phyloP scores from a whole-genome alignment of 2,113 vertebrate species.

The Ammodytes dubius region DNA sequence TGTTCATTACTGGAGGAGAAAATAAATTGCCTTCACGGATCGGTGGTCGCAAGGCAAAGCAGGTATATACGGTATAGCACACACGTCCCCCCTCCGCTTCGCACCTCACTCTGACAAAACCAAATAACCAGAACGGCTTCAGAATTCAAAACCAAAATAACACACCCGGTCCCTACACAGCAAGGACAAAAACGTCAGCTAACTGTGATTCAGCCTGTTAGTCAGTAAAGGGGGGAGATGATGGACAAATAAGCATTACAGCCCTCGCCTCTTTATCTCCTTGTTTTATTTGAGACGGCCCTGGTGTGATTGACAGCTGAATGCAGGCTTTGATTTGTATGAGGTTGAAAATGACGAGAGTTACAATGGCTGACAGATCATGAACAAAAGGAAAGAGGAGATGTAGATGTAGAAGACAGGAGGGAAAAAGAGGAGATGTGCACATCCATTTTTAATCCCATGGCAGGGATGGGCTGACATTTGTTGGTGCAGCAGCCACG shows the following conservation, averaged over 20 bases:
- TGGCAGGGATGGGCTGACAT: conserved; percentile 48
- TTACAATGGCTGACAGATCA: conserved; percentile 61
- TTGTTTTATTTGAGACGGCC: conserved; percentile 40
- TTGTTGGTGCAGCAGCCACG: conserved; percentile 27
- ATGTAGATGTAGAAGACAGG: conserved; percentile 36
- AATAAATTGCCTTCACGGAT: conserved; percentile 75
- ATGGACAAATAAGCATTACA: conserved; percentile 65
- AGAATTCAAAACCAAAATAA: conserved; percentile 39
- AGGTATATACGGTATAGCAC: conserved; percentile 20
- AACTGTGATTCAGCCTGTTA: conserved; percentile 53
- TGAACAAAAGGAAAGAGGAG: conserved; percentile 60
- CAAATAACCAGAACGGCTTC: conserved; percentile 28
- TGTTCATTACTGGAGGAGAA: conserved; percentile 76
- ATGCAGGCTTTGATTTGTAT: conserved; percentile 67
- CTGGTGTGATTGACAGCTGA: conserved; percentile 74
- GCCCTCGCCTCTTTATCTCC: conserved; percentile 62
- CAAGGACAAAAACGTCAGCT: conserved; percentile 5
- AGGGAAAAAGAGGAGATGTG: conserved; percentile 43
- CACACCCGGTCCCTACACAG: conserved; percentile 7
- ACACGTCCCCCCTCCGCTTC: neutral
- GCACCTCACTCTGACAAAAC: conserved; percentile 43
- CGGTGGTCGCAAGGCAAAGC: conserved; percentile 39
- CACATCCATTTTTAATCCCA: conserved; percentile 64
- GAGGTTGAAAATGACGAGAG: conserved; percentile 60
- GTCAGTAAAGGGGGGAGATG: conserved; percentile 56